Conservation (phyloP, 35 echinoderm and acorn worm genomes). For the Lytechinus variegatus region DNA sequence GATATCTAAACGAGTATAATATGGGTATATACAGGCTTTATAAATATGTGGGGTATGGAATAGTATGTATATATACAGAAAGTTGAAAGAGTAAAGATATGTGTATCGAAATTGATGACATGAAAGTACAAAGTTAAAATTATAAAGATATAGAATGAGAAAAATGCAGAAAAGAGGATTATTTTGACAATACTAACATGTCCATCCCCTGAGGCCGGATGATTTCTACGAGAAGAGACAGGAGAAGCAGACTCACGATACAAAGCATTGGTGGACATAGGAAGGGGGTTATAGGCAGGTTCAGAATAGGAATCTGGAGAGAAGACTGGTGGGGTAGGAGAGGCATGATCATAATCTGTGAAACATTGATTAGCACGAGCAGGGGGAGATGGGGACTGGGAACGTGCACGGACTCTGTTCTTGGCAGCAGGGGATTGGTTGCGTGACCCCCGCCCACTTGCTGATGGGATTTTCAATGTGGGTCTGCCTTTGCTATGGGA, state of each 20-base stretch:
- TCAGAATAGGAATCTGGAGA: background rate
- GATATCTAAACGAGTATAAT: background rate
- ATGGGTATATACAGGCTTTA: background rate
- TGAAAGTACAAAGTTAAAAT: background rate
- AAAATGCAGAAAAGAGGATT: background rate
- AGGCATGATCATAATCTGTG: background rate
- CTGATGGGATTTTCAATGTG: background rate
- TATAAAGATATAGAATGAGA: background rate
- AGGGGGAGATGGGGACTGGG: conserved; percentile 9
- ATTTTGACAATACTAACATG: conserved; percentile 22
- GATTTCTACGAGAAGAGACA: conserved; percentile 25
- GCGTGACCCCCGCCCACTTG: background rate
- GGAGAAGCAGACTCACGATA: conserved; percentile 37
- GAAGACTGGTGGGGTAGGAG: conserved; percentile 33
- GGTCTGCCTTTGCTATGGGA: background rate
- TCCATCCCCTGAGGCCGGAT: background rate
- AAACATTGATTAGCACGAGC: background rate
- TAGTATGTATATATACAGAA: background rate
- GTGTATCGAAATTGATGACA: background rate
- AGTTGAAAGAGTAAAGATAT: background rate
- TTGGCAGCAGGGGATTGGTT: conserved; percentile 31
- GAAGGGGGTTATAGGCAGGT: conserved; percentile 35
- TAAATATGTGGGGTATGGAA: too few species aligned
- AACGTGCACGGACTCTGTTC: conserved; percentile 32
- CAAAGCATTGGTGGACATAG: conserved; percentile 43